phyloP scores from a whole-genome alignment of 35 echinoderm and acorn worm species.

The Apostichopus parvimensis region DNA sequence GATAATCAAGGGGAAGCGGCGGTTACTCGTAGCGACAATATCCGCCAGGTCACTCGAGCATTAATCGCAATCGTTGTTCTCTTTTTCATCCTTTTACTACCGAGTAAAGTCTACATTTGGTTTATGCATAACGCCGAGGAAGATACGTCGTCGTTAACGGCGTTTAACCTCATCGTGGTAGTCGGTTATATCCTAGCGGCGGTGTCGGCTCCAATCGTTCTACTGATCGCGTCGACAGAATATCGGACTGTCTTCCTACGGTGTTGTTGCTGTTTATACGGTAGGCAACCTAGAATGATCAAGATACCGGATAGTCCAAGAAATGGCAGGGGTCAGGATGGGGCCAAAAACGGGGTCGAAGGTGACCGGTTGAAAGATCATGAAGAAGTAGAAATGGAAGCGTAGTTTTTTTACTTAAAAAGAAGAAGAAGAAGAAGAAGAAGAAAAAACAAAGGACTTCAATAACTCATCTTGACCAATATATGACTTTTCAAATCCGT shows the following conservation, averaged over 20 bases:
- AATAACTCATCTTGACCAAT: too few species aligned
- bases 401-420: background rate
- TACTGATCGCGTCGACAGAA: background rate
- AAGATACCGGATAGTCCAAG: background rate
- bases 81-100: slow-evolving; percentile 3
- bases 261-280: background rate
- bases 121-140: background rate
- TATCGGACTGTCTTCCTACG: background rate
- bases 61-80: background rate
- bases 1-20: background rate
- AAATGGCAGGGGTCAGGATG: background rate
- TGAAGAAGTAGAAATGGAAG: slow-evolving; percentile 1
- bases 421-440: too few species aligned
- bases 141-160: background rate
- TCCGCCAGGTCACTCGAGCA: slow-evolving; percentile 5
- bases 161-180: background rate
- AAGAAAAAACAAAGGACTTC: too few species aligned
- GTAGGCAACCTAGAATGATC: background rate
- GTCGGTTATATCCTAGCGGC: slow-evolving; percentile 13
- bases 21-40: background rate
- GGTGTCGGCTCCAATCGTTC: background rate
- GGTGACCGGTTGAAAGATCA: background rate
- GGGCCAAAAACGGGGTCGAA: background rate
- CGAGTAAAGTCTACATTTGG: slow-evolving; percentile 41
- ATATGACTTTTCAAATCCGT: too few species aligned